Evolutionary conservation across 64 coral and sea anemone species (phyloP), one percentile per base, ranked within the genome.

Genomic region (Pocillopora damicornis): DNA sequence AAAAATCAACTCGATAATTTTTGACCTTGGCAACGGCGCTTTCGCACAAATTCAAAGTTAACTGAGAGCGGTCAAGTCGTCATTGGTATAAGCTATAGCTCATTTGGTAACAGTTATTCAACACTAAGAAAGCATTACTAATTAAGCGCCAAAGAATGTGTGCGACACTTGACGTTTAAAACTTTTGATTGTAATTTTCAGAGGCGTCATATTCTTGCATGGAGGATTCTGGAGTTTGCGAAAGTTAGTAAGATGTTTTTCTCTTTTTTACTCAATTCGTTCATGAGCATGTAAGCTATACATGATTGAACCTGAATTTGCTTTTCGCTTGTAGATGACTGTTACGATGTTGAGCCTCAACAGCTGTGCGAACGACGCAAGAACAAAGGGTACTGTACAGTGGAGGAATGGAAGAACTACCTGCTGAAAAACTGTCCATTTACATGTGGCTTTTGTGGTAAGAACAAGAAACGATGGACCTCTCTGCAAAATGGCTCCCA

Each of bases 341-440:
- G 79, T 60, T 81, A 81, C 36, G 79, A 81, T 60, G 13, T 81
- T 63, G 20, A 61, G 59, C 79, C 79, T 1, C 26, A 81, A 63
- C 59, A 36, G 79, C 79, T 81, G 11, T 81, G 79, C 15, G 60
- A 81, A 34, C 79, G 59, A 36, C 79, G 79, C 15, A 36, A 63
- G 79, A 16, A 35, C 59, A 63, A 25, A 18, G 79, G 79, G 5
- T 81, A 81, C 79, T 81, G 79, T 13, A 15, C 58, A 26, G 0
- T 81, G 30, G 9, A 81, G 23, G 57, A 13, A 7, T 81, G 79
- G 79, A 25, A 81, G 79, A 25, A 63, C 14, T 81, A 81, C 16
- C 25, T 81, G 13, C 60, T 1, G 59, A 37, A 81, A 81, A 25
- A 60, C 22, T 81, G 79, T 15, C 59, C 79, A 25, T 2, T 3